phyloP scores from a whole-genome alignment of 2,888 invertebrate genomes.

The Ctenicera cuprea region DNA sequence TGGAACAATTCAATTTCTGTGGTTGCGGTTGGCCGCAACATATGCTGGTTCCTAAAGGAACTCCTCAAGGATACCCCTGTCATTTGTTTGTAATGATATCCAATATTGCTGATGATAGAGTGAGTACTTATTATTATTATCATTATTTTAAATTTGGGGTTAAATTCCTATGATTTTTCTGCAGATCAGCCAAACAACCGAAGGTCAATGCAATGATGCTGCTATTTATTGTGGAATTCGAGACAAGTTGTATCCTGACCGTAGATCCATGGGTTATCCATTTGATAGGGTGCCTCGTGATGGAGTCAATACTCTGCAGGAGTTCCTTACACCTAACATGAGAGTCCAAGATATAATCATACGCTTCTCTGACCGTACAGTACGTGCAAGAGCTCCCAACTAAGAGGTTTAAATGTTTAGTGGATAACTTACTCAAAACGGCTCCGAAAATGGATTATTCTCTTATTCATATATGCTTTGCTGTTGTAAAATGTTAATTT shows the following conservation, averaged over 20 bases:
- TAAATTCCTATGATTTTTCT: neutral
- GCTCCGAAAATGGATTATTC: neutral
- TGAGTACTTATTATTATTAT: too few species aligned
- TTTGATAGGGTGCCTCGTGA: constrained; percentile 81
- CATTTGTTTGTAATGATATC: constrained; percentile 85
- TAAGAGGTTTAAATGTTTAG: neutral
- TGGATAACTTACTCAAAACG: neutral
- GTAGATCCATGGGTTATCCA: constrained; percentile 90
- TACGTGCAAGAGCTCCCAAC: constrained; percentile 60
- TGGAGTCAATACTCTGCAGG: constrained; percentile 76
- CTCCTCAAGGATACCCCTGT: constrained; percentile 77
- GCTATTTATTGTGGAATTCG: constrained; percentile 87
- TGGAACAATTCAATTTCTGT: constrained; percentile 82
- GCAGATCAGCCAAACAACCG: constrained; percentile 75
- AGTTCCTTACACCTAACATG: constrained; percentile 88
- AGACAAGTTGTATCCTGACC: constrained; percentile 87
- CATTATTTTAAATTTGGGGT: too few species aligned
- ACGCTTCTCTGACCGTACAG: constrained; percentile 76
- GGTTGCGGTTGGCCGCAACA: constrained; percentile 92
- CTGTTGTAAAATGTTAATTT: too few species aligned
- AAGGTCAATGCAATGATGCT: constrained; percentile 82
- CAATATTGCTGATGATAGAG: constrained; percentile 79
- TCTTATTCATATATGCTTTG: too few species aligned
- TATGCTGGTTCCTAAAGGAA: constrained; percentile 84
- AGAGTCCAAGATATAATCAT: constrained; percentile 78